Conservation (phyloP, 2,113 vertebrate species). For the Anser cygnoides region DNA sequence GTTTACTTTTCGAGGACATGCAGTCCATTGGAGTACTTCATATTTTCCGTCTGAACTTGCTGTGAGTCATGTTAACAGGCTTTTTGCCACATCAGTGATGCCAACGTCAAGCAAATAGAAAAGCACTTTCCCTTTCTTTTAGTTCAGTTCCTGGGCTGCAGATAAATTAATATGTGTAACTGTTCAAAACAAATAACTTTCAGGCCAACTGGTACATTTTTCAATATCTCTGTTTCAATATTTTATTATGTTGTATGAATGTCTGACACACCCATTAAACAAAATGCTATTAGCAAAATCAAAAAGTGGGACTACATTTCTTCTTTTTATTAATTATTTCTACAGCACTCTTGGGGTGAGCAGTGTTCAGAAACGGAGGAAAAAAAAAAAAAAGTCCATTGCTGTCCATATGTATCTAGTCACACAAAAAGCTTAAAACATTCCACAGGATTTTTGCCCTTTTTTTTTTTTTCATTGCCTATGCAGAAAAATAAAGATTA, state of each 20-base stretch:
- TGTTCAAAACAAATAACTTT: constrained; percentile 50
- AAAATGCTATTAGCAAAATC: constrained; percentile 47
- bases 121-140: constrained; percentile 26
- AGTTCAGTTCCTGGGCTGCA: not conserved
- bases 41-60: constrained; percentile 57
- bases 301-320: not conserved
- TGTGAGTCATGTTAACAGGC: constrained; percentile 12
- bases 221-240: constrained; percentile 40
- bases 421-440: not conserved
- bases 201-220: constrained; percentile 1
- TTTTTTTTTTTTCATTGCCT: not conserved
- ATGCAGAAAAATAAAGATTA: not conserved
- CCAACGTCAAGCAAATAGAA: constrained; percentile 36
- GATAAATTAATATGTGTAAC: constrained; percentile 35
- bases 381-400: not conserved
- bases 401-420: fast-evolving
- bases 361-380: not conserved
- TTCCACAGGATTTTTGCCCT: not conserved
- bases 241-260: constrained; percentile 26
- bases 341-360: not conserved
- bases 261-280: constrained; percentile 33
- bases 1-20: constrained; percentile 35
- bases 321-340: constrained; percentile 56
- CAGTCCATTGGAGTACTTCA: constrained; percentile 41
- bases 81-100: constrained; percentile 47